phyloP scores from a whole-genome alignment of 2,888 invertebrate genomes.

The Cheiracanthium punctorium region DNA sequence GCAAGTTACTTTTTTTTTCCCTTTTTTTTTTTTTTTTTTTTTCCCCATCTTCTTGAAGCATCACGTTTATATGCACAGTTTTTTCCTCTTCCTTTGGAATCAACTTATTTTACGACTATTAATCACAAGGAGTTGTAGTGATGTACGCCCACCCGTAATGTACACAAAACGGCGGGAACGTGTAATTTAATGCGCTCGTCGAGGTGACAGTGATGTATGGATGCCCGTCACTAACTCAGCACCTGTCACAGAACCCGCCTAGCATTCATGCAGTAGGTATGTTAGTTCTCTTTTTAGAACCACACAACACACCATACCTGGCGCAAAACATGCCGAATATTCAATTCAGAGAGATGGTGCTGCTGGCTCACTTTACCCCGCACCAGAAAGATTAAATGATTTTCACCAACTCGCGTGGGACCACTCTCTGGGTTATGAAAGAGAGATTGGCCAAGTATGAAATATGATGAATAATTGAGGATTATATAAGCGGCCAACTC shows the following conservation, averaged over 20 bases:
- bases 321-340: background rate
- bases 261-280: constrained; percentile 41
- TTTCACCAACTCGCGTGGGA: background rate
- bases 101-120: constrained; percentile 35
- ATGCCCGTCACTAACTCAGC: constrained; percentile 56
- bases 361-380: no score
- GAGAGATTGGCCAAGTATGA: no score
- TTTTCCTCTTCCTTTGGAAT: constrained; percentile 19
- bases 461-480: no score
- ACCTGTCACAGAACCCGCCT: constrained; percentile 57
- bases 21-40: background rate
- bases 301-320: no score
- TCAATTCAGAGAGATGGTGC: background rate
- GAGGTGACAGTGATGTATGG: constrained; percentile 64
- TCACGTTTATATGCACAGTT: background rate
- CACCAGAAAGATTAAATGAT: background rate
- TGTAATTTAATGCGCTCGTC: constrained; percentile 60
- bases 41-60: background rate
- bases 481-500: no score
- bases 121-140: constrained; percentile 33
- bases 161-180: constrained; percentile 45
- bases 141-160: constrained; percentile 55
- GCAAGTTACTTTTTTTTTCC: background rate
- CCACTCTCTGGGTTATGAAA: background rate
- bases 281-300: constrained; percentile 58